phyloP scores from a whole-genome alignment of 2,888 invertebrate species.

The Cinara cedri region DNA sequence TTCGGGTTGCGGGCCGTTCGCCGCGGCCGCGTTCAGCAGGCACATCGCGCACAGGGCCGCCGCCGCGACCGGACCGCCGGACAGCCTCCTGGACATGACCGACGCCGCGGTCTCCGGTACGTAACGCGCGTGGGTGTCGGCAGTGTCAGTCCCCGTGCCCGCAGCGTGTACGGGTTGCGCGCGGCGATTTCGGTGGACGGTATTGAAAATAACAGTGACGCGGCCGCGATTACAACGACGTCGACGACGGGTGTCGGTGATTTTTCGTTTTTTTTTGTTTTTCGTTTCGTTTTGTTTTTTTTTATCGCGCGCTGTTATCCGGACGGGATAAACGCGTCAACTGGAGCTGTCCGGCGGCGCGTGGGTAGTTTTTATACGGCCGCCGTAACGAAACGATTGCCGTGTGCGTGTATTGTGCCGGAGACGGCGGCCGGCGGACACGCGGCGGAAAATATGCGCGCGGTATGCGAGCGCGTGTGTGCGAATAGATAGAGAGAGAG shows the following conservation, averaged over 20 bases:
- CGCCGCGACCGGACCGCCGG: not conserved
- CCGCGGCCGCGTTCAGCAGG: not conserved
- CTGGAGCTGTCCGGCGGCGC: slow-evolving; percentile 27
- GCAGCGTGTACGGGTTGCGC: not conserved
- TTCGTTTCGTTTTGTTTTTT: not conserved
- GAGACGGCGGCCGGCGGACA: too few species aligned
- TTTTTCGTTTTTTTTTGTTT: not conserved
- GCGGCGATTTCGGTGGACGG: not conserved
- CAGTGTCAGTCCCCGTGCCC: not conserved
- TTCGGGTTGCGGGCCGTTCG: not conserved
- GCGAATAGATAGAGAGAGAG: not conserved
- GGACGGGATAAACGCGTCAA: not conserved
- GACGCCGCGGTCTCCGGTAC: not conserved
- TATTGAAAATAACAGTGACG: too few species aligned
- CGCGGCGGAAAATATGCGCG: slow-evolving; percentile 21
- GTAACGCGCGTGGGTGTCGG: not conserved
- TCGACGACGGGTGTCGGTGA: not conserved
- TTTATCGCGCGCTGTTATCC: not conserved
- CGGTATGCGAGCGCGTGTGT: not conserved
- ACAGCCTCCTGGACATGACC: not conserved
- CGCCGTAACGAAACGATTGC: slow-evolving; percentile 40
- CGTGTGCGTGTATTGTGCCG: too few species aligned
- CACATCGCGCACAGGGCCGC: slow-evolving; percentile 37
- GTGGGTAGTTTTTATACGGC: slow-evolving; percentile 53
- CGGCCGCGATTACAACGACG: too few species aligned